phyloP scores from a whole-genome alignment of 2,888 invertebrate genomes.

The Cheilosia pagana region DNA sequence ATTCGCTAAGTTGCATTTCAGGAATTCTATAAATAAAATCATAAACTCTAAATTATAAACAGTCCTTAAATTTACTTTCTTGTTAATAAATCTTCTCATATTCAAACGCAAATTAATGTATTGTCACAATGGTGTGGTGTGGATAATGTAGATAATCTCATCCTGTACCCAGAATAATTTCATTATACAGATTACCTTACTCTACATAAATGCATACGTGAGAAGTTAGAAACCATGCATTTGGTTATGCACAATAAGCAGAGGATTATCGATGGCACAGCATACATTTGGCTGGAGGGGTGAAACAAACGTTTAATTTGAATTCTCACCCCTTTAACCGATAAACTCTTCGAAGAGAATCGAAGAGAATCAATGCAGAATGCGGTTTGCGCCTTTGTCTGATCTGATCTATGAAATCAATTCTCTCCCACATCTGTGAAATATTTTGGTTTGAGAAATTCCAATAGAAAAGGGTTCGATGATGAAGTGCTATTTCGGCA shows the following conservation, averaged over 20 bases:
- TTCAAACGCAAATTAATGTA: background rate
- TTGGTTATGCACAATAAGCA: no score
- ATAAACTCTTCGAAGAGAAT: background rate
- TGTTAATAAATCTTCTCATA: no score
- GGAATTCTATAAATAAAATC: no score
- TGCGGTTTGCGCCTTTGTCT: background rate
- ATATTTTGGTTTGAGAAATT: slow-evolving; percentile 24
- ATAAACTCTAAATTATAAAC: no score
- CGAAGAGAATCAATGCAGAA: slow-evolving; percentile 15
- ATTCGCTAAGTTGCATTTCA: no score
- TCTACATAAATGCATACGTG: background rate
- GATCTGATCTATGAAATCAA: slow-evolving; percentile 29
- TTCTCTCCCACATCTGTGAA: slow-evolving; percentile 27
- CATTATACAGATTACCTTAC: background rate
- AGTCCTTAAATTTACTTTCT: no score
- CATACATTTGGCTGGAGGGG: background rate
- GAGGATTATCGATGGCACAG: background rate
- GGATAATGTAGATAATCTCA: background rate
- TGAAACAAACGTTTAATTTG: background rate
- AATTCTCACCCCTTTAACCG: slow-evolving; percentile 12
- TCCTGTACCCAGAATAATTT: background rate
- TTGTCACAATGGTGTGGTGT: background rate
- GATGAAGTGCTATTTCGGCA: slow-evolving; percentile 22
- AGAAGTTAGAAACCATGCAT: background rate
- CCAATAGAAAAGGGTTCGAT: slow-evolving; percentile 4